Conservation (phyloP, 2,113 vertebrate species). For the Anser brachyrhynchus region DNA sequence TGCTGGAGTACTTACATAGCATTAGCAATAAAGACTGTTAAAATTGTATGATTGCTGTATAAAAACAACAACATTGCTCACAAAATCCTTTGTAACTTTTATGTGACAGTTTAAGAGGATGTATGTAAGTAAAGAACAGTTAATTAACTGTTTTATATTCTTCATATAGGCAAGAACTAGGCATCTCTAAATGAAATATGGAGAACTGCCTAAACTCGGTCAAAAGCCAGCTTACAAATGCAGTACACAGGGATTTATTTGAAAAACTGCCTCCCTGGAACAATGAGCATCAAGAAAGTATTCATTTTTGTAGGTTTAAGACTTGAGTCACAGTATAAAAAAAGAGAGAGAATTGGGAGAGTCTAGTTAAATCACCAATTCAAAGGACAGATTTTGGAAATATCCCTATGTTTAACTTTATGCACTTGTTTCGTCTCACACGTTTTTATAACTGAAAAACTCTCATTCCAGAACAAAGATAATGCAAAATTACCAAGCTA, state of each 20-base stretch:
- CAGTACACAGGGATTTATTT: not conserved
- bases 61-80: constrained; percentile 4
- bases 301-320: not conserved
- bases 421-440: not conserved
- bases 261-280: not conserved
- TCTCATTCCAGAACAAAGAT: not conserved
- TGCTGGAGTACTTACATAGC: not conserved
- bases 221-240: not conserved
- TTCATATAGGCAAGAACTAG: not conserved
- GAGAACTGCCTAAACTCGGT: not conserved
- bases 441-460: not conserved
- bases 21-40: not conserved
- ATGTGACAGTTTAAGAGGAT: constrained; percentile 1
- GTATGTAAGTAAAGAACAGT: not conserved
- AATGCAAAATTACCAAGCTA: not conserved
- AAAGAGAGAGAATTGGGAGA: not conserved
- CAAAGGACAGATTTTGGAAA: not conserved
- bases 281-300: not conserved
- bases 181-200: not conserved
- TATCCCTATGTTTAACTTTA: not conserved
- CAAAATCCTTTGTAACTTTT: constrained; percentile 14
- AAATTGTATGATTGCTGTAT: not conserved
- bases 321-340: not conserved
- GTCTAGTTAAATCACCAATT: not conserved
- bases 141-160: constrained; percentile 20